Percentiles rank a stretch among this genome's conserved stretches.
Evolutionary conservation across 2,888 invertebrate species (phyloP).

Genomic region (Megaustenia siamemsis): DNA sequence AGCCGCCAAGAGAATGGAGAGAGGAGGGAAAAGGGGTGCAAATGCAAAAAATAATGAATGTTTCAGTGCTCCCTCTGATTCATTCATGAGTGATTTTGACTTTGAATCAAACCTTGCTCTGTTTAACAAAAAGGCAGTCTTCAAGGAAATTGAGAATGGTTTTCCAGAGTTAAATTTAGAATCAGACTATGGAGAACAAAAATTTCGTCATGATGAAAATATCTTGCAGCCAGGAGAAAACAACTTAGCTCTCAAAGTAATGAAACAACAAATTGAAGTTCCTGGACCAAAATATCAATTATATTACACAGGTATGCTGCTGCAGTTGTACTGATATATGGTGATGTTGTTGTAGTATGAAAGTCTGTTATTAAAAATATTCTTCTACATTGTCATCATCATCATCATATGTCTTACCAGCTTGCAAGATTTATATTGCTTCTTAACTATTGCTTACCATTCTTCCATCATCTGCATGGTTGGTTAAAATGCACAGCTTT

Average conservation of each 20-base stretch:
- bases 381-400: too few species aligned
- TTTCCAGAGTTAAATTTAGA: conserved; percentile 63
- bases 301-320: conserved; percentile 85
- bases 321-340: not conserved
- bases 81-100: conserved; percentile 89
- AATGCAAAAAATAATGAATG: conserved; percentile 82
- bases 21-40: conserved; percentile 81
- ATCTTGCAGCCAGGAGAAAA: conserved; percentile 84
- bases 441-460: too few species aligned
- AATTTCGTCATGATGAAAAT: conserved; percentile 91
- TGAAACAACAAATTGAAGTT: conserved; percentile 86
- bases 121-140: conserved; percentile 91
- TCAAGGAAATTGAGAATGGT: conserved; percentile 86
- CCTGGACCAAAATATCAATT: conserved; percentile 83
- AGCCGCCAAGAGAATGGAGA: conserved; percentile 82
- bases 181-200: conserved; percentile 61
- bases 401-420: too few species aligned
- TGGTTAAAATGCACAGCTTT: too few species aligned
- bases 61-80: conserved; percentile 87
- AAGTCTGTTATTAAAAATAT: not conserved
- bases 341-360: not conserved
- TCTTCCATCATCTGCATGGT: too few species aligned
- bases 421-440: too few species aligned
- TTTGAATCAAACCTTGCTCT: conserved; percentile 95
- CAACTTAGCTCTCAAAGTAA: conserved; percentile 81